These are phyloP conservation scores for Epizoanthus scotinus DNA, from an alignment of 92 coral and sea anemone genomes.

Conservation along the genomic window DNA sequence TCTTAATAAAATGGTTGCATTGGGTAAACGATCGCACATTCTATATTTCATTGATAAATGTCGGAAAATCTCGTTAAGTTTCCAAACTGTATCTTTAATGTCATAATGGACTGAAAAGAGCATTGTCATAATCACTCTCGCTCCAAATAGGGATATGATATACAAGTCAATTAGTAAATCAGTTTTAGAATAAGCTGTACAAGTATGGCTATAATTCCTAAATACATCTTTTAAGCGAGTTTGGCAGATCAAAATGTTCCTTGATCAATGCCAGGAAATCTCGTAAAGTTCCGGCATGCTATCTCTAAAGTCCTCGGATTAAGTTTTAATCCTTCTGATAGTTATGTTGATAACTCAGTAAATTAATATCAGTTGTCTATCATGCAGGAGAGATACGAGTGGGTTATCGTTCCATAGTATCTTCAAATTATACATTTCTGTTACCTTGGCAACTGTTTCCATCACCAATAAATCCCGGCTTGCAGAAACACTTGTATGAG, in stretches of 20 bases:
- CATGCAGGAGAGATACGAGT: neutral
- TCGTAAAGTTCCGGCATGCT: neutral
- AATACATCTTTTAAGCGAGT: too few species aligned
- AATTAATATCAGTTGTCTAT: neutral
- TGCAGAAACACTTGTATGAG: constrained; percentile 7
- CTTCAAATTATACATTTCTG: neutral
- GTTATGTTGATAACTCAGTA: neutral
- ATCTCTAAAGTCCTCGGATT: neutral
- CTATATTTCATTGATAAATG: too few species aligned
- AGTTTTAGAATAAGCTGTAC: too few species aligned
- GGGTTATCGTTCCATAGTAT: neutral
- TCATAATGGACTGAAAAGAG: too few species aligned
- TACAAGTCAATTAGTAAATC: too few species aligned
- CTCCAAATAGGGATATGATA: too few species aligned
- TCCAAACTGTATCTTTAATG: too few species aligned
- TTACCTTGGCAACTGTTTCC: constrained; percentile 13
- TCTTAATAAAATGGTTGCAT: too few species aligned
- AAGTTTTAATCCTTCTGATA: neutral
- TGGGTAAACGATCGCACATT: too few species aligned
- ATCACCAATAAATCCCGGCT: constrained; percentile 1
- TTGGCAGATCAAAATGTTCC: neutral
- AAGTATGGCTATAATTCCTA: too few species aligned
- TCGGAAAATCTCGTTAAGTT: too few species aligned
- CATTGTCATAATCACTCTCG: too few species aligned
- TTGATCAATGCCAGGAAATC: neutral